Conservation (phyloP, 2,113 vertebrate species). For the Gila orcuttii region DNA sequence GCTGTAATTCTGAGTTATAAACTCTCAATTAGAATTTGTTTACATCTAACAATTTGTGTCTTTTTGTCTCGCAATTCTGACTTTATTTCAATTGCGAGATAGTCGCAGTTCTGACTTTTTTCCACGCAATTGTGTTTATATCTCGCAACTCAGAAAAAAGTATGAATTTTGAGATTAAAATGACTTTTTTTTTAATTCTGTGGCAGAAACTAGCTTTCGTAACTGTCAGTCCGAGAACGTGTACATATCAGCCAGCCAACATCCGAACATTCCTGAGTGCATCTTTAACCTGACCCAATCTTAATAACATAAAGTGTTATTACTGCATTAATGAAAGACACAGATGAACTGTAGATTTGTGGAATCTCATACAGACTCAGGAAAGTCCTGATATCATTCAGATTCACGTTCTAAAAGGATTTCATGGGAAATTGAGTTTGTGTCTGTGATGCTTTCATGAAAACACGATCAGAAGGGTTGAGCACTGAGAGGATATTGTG, state of each 20-base stretch:
- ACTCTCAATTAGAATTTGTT: too few relatives aligned
- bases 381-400: slow-evolving; percentile 30
- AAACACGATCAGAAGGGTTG: not conserved
- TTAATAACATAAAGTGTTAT: slow-evolving; percentile 38
- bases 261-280: not conserved
- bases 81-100: too few relatives aligned
- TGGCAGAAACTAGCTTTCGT: too few relatives aligned
- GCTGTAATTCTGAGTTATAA: too few relatives aligned
- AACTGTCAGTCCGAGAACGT: not conserved
- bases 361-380: slow-evolving; percentile 43
- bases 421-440: not conserved
- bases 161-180: too few relatives aligned
- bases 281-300: not conserved
- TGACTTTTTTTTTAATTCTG: too few relatives aligned
- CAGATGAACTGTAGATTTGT: not conserved
- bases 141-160: too few relatives aligned
- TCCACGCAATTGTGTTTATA: too few relatives aligned
- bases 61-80: too few relatives aligned
- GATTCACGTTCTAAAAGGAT: not conserved
- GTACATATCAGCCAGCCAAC: not conserved
- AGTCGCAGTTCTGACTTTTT: too few relatives aligned
- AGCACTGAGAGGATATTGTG: not conserved
- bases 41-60: too few relatives aligned
- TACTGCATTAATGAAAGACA: not conserved
- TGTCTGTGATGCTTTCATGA: not conserved